These are phyloP conservation scores for Cryptus viduatorius DNA, from an alignment of 2,888 invertebrate genomes.

Conservation along the genomic window DNA sequence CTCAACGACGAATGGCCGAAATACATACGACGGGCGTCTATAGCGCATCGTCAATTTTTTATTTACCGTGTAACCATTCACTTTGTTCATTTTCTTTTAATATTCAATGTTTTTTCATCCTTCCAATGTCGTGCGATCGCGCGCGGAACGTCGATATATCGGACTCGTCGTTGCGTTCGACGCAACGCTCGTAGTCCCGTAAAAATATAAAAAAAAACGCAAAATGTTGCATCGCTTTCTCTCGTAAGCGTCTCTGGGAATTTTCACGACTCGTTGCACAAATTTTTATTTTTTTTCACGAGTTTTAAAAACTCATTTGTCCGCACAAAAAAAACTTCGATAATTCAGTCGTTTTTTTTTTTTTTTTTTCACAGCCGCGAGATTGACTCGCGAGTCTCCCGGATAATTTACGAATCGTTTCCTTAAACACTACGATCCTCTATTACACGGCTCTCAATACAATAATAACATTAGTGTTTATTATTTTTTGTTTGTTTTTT, in stretches of 20 bases:
- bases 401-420: slow-evolving; percentile 55
- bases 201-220: neutral
- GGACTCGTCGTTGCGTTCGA: slow-evolving; percentile 24
- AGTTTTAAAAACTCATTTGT: neutral
- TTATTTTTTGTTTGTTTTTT: slow-evolving; percentile 60
- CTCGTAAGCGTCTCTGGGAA: neutral
- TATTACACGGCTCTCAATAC: slow-evolving; percentile 74
- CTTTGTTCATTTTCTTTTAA: slow-evolving; percentile 12
- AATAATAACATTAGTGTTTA: slow-evolving; percentile 80
- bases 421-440: slow-evolving; percentile 76
- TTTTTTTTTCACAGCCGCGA: slow-evolving; percentile 43
- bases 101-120: neutral
- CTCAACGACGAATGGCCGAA: slow-evolving; percentile 79
- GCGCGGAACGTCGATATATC: neutral
- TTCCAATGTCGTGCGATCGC: slow-evolving; percentile 43
- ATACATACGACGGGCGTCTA: slow-evolving; percentile 48
- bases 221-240: neutral
- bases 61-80: slow-evolving; percentile 52
- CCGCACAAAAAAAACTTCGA: neutral
- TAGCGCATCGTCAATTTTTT: slow-evolving; percentile 50
- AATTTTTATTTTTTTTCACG: neutral
- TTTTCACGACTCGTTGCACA: slow-evolving; percentile 17
- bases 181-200: slow-evolving; percentile 13
- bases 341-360: slow-evolving; percentile 43
- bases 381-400: slow-evolving; percentile 30